A percentile compares a stretch with the other conserved stretches of the same genome.
These are phyloP conservation scores for Drosophila tsacasi DNA, from an alignment of 1,140 invertebrate genomes.

Conservation along the genomic window DNA sequence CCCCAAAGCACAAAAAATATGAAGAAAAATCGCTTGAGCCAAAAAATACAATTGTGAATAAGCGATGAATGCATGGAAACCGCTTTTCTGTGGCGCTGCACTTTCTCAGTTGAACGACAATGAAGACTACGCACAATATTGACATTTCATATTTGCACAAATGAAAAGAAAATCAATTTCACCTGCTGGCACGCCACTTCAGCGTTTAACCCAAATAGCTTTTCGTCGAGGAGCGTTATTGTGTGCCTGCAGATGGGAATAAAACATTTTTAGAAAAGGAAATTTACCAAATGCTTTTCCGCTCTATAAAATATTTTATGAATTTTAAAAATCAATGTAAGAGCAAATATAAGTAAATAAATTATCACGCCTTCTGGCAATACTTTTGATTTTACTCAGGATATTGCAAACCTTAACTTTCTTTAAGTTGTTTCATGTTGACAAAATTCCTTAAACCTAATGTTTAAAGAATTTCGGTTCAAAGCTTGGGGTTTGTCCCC, in stretches of 20 bases:
- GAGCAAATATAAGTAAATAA: background rate
- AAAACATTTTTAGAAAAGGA: background rate
- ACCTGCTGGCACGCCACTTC: slow-evolving; percentile 81
- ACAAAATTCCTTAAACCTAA: slow-evolving; percentile 1
- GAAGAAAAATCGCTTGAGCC: slow-evolving; percentile 11
- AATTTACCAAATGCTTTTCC: background rate
- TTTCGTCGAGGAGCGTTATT: slow-evolving; percentile 32
- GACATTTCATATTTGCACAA: slow-evolving; percentile 85
- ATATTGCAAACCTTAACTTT: background rate
- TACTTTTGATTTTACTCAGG: too few relatives aligned
- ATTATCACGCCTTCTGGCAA: too few relatives aligned
- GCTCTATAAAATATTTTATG: background rate
- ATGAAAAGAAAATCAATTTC: slow-evolving; percentile 85
- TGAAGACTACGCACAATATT: slow-evolving; percentile 77
- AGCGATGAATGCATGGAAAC: slow-evolving; percentile 41
- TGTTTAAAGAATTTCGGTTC: background rate
- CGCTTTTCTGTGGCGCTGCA: slow-evolving; percentile 62
- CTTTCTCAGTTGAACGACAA: slow-evolving; percentile 68
- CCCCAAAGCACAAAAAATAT: slow-evolving; percentile 22
- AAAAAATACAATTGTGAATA: slow-evolving; percentile 30
- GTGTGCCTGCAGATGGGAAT: slow-evolving; percentile 1
- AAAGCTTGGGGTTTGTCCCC: background rate
- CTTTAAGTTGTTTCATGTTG: background rate
- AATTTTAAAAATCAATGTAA: too few relatives aligned
- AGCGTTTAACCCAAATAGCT: slow-evolving; percentile 76